Evolutionary conservation across 2,888 invertebrate species (phyloP), one percentile per base, ranked within the genome.

Genomic region (Auanema freiburgensis): DNA sequence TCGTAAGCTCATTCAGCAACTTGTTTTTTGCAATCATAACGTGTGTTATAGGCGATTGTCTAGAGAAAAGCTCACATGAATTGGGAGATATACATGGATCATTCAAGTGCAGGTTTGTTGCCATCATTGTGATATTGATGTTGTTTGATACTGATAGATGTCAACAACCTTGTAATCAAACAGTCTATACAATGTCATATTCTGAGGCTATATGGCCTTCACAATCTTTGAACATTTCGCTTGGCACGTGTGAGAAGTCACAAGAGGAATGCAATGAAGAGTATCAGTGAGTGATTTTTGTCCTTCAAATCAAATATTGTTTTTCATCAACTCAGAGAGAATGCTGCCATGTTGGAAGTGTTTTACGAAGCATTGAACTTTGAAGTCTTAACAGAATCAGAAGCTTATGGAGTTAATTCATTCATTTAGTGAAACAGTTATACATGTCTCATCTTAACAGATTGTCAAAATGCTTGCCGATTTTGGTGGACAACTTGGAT

Each of bases 121-220:
- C 8, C 44, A n/a, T 24, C 55, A n/a, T 8, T 16, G 10, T 55
- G n/a, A 40, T n/a, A 11, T 5, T 1, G 40, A 21, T 18, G 25
- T 43, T 23, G 33, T 33, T 33, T 33, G 4, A n/a, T n/a, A 33
- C 3, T 8, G 73, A 64, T 54, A 59, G 60, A 16, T 82, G 82
- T 54, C 77, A 77, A 52, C 82, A 81, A 63, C 80, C 82, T 0
- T 82, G 82, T 64, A 66, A 76, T 25, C 81, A 81, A 56, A 74
- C 80, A 1, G 68, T 71, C 3, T 82, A 80, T 62, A 70, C 77
- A 1, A 65, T 74, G 1, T 76, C 79, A 3, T 80, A 80, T 58
- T 83, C 81, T 6, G 79, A 77, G 44, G 80, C 82, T 8, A 77
- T 72, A 44, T 82, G 82, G 82, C 82, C 82, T 1, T 77, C 77